A percentile compares a stretch with the other conserved stretches of the same genome.
phyloP scores from a whole-genome alignment of 2,888 invertebrate species.

The Candidula unifasciata region DNA sequence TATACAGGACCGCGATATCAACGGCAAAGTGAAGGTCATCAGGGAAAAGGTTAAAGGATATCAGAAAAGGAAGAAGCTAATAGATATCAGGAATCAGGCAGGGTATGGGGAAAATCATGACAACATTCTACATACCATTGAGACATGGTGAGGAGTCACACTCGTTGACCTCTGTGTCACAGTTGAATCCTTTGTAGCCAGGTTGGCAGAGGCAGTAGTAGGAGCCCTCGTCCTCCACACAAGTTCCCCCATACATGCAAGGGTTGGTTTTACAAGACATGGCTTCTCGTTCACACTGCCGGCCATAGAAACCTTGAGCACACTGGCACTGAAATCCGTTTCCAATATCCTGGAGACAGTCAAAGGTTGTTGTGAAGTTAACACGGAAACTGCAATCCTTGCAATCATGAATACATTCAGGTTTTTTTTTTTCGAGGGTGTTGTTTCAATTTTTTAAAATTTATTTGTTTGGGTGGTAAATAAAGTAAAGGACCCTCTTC shows the following conservation, averaged over 20 bases:
- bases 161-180: constrained; percentile 82
- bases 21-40: too few relatives aligned
- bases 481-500: too few relatives aligned
- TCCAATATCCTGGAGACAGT: constrained; percentile 63
- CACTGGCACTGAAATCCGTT: constrained; percentile 86
- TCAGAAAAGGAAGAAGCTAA: too few relatives aligned
- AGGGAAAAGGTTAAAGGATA: too few relatives aligned
- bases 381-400: constrained; percentile 68
- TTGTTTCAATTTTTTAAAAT: too few relatives aligned
- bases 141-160: constrained; percentile 81
- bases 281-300: constrained; percentile 87
- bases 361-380: background rate
- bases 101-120: too few relatives aligned
- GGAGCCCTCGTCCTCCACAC: constrained; percentile 66
- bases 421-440: too few relatives aligned
- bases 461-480: too few relatives aligned
- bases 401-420: constrained; percentile 79
- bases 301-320: constrained; percentile 89
- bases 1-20: too few relatives aligned
- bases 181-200: constrained; percentile 88
- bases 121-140: constrained; percentile 68
- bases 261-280: constrained; percentile 88
- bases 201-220: constrained; percentile 89
- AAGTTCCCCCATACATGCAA: constrained; percentile 85
- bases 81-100: too few relatives aligned